Percentiles rank a stretch among this genome's conserved stretches.
These are phyloP conservation scores for Nibea coibor DNA, from an alignment of 2,113 vertebrate species.

Conservation along the genomic window DNA sequence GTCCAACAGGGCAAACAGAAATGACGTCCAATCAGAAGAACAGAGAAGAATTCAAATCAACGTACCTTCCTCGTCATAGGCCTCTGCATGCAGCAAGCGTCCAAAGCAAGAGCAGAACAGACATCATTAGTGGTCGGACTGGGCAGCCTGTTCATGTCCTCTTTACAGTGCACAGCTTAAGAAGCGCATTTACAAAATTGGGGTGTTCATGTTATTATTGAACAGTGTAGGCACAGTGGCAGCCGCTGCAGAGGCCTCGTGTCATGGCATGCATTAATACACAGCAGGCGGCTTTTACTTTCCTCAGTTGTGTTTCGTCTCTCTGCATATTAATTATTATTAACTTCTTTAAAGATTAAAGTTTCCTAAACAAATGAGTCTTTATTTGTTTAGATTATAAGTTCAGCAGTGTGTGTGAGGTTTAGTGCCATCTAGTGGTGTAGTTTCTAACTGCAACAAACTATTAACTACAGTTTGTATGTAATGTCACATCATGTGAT, in stretches of 20 bases:
- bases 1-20: conserved; percentile 6
- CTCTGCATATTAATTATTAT: not conserved
- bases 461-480: not conserved
- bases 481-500: too few species aligned
- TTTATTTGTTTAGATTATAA: too few species aligned
- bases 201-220: conserved; percentile 20
- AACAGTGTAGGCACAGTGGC: not conserved
- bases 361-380: not conserved
- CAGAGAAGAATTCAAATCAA: conserved; percentile 69
- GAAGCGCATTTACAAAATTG: conserved; percentile 64
- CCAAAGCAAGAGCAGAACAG: conserved; percentile 85
- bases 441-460: too few species aligned
- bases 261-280: conserved; percentile 1
- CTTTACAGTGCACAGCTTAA: conserved; percentile 52
- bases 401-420: too few species aligned
- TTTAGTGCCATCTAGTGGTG: too few species aligned
- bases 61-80: conserved; percentile 87
- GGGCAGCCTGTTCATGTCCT: conserved; percentile 51
- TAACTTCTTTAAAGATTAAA: not conserved
- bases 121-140: conserved; percentile 73
- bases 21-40: conserved; percentile 53
- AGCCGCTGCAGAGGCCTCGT: conserved; percentile 51
- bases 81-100: conserved; percentile 86
- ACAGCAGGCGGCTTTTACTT: not conserved
- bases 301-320: not conserved